These are phyloP conservation scores for Nanorana parkeri DNA, from an alignment of 2,113 vertebrate genomes.

Conservation along the genomic window DNA sequence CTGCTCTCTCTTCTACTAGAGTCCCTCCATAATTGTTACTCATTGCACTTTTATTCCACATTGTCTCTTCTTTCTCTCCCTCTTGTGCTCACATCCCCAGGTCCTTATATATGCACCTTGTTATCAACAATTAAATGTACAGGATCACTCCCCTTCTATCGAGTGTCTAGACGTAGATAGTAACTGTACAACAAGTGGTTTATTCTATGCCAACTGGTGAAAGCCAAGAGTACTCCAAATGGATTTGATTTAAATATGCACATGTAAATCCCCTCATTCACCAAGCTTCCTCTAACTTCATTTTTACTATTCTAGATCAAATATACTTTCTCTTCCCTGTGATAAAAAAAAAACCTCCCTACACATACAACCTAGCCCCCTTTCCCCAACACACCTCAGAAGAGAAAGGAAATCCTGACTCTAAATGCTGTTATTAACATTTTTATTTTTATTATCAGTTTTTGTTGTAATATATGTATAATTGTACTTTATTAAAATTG, in stretches of 20 bases:
- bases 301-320: background rate
- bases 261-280: background rate
- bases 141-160: constrained; percentile 17
- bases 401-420: constrained; percentile 61
- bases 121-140: constrained; percentile 12
- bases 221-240: constrained; percentile 29
- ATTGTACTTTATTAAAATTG: constrained; percentile 89
- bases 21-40: constrained; percentile 6
- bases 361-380: constrained; percentile 5
- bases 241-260: constrained; percentile 13
- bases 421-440: constrained; percentile 68
- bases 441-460: constrained; percentile 75
- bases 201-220: constrained; percentile 13
- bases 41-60: constrained; percentile 27
- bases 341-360: background rate
- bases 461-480: constrained; percentile 76
- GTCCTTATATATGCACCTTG: constrained; percentile 21
- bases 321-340: constrained; percentile 2
- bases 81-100: constrained; percentile 26
- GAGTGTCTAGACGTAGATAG: constrained; percentile 38
- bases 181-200: constrained; percentile 22
- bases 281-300: background rate
- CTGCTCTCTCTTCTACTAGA: background rate
- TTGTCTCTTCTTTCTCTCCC: constrained; percentile 32
- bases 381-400: background rate